Base-by-base conservation (phyloP, 2,113 vertebrate genomes). In the Chaetodon auriga region DNA sequence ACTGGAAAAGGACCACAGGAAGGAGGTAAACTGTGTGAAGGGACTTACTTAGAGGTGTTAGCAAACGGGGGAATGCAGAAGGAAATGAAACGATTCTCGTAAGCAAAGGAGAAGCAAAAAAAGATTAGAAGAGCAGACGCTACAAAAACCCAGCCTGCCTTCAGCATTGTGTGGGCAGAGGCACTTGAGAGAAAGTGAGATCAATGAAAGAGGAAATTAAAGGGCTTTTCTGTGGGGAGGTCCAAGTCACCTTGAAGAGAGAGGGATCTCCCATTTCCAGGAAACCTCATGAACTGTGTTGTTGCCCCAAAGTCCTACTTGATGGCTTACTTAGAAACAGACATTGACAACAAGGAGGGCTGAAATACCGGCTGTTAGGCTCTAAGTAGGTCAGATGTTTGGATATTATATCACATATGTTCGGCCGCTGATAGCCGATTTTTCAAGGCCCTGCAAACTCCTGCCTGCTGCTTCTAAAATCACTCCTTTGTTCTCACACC, bases 181-280 rank as follows among this genome's bases (percentile, higher is more conserved):
- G 51, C 41, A 65, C 55, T 82, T 58, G 35, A 81, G 65, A 68
- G 70, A 74, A 57, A 83, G 77, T 53, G 68, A 90, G 84, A 91
- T 82, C 65, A 84, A 84, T 71, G 72, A 68, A 81, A 75, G 81
- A 89, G 69, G 82, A 89, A 85, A 85, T 89, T 74, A 88, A 90
- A 88, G 84, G 68, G 72, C 78, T 89, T 89, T 75, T 89, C 84
- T 68, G 25, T 49, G 38, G 53, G 73, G 75, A 86, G 80, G 68
- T 85, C 74, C 61, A 75, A 83, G 68, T 70, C 81, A 79, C 81
- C 73, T 66, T 80, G 43, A 55, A 76, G 43, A 73, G 30, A 69
- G 43, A 63, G 58, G 65, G 68, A 73, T 80, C 71, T 85, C 57
- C 77, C 36, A 19, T 75, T 73, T 75, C 25, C 49, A 55, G 85